A percentile compares a stretch with the other conserved stretches of the same genome.
Evolutionary conservation across 2,113 vertebrate genomes (phyloP).

Genomic region (Piprites chloris): DNA sequence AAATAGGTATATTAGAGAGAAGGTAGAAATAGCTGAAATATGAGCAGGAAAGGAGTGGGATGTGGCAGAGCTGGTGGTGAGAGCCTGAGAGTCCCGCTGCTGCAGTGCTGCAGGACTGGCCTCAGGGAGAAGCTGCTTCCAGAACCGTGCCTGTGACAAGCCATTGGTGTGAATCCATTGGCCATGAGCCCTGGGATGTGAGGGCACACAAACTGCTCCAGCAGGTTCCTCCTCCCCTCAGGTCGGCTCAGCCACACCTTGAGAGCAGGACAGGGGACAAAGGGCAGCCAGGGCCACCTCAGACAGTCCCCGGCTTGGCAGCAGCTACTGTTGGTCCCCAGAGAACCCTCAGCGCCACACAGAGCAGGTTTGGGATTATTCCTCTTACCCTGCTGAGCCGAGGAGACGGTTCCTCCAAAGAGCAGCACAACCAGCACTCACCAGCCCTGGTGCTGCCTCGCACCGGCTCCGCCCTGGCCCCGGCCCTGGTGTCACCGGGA

Average conservation of each 20-base stretch:
- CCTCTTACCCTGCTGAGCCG: neutral
- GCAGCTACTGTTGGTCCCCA: rapidly evolving
- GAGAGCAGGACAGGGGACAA: neutral
- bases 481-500: rapidly evolving
- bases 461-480: neutral
- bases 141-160: rapidly evolving
- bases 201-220: rapidly evolving
- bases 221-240: neutral
- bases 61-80: neutral
- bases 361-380: neutral
- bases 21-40: neutral
- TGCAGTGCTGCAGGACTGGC: neutral
- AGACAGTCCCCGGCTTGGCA: neutral
- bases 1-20: rapidly evolving
- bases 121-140: neutral
- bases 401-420: neutral
- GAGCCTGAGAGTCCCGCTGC: neutral
- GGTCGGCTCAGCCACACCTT: rapidly evolving
- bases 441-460: rapidly evolving
- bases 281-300: neutral
- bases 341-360: rapidly evolving
- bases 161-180: too few species aligned
- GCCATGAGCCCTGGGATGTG: neutral
- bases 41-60: neutral
- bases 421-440: neutral